Evolutionary conservation across 2,888 invertebrate species (phyloP).

Genomic region (Crepidodera aurea): DNA sequence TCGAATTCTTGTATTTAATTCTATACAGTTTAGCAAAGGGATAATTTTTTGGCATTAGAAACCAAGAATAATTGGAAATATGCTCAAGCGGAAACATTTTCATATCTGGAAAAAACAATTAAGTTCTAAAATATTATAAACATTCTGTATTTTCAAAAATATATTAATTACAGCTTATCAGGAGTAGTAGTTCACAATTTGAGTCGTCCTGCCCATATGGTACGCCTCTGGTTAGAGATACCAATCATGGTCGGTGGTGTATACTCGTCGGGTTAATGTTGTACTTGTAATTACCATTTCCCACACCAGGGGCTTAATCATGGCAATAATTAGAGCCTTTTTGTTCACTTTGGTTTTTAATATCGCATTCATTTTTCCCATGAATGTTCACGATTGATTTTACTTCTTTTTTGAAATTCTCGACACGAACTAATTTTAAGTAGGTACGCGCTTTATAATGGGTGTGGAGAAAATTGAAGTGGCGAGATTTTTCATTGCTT

Average conservation of each 20-base stretch:
- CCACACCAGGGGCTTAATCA: constrained; percentile 61
- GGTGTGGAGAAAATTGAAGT: constrained; percentile 5
- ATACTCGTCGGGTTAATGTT: constrained; percentile 49
- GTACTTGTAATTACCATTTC: constrained; percentile 62
- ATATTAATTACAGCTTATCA: no score
- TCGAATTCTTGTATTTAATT: no score
- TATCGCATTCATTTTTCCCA: constrained; percentile 56
- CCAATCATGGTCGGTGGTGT: constrained; percentile 38
- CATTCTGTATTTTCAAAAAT: no score
- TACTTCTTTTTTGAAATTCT: constrained; percentile 37
- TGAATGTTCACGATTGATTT: constrained; percentile 58
- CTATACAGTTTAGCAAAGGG: no score
- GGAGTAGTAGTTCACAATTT: no score
- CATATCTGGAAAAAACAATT: no score
- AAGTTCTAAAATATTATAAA: no score
- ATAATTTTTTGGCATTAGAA: no score
- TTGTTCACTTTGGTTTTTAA: constrained; percentile 57
- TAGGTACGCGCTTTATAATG: constrained; percentile 28
- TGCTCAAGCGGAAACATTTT: no score
- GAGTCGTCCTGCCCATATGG: not conserved
- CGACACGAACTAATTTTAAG: constrained; percentile 34
- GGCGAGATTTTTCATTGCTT: constrained; percentile 2
- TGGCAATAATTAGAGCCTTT: constrained; percentile 59
- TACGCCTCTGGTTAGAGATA: constrained; percentile 43
- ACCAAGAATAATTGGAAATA: no score